Evolutionary conservation across 2,113 vertebrate species (phyloP), one percentile per base, ranked within the genome.

Genomic region (Saccopteryx bilineata): DNA sequence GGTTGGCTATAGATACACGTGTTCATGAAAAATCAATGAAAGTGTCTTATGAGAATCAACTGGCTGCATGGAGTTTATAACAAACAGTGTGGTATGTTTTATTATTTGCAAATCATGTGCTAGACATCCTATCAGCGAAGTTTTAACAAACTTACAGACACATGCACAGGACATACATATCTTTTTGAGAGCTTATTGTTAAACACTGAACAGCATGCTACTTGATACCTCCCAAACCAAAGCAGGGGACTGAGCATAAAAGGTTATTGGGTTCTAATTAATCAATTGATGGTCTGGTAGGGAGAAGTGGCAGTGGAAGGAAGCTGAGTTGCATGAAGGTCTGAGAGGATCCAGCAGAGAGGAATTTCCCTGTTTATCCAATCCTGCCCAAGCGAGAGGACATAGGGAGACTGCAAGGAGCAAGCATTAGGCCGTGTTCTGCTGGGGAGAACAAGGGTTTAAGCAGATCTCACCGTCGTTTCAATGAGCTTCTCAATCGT

Each of bases 11-110:
- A 69, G 61, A 75, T 46, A 61, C 9, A 54, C 46, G 19, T n/a
- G 17, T 33, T 80, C 48, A 50, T 60, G 74, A 94, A 89, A 94
- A 93, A 66, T 50, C n/a, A 17, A 12, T 80, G 28, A 79, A 89
- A 63, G 5, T 1, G 1, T 78, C 52, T 66, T 61, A 1, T 18
- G 18, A 93, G 68, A 48, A 79, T 65, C 63, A 50, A 10, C 13
- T 39, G 61, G 15, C 75, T 76, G 4, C 15, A 54, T 7, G 14
- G 48, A 60, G 69, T 56, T 90, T 79, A 86, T 10, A 78, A 66
- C 48, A 56, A 74, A 60, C 33, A 28, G 31, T 56, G 6, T 26
- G 56, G 9, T 46, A 1, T 54, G 19, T 88, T 84, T 79, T 82
- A 63, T 63, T 63, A 82, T 83, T 52, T 91, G 21, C 9, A 82